A percentile compares a stretch with the other conserved stretches of the same genome.
Conservation (phyloP, 2,797 vertebrate genomes). For the Chrysocyon brachyurus region DNA sequence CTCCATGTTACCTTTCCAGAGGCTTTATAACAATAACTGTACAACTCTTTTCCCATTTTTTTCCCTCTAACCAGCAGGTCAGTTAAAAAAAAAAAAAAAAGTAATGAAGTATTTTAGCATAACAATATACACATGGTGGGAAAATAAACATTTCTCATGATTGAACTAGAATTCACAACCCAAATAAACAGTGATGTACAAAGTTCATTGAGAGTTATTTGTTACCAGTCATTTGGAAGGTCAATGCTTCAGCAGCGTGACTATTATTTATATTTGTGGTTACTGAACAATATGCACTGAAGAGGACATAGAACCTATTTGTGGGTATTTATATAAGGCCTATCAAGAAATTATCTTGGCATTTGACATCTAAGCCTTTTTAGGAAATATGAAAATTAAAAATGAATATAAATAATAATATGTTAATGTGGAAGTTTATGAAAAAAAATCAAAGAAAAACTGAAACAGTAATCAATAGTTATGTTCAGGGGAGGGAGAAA, state of each 20-base stretch:
- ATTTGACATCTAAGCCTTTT: not conserved
- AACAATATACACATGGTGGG: slow-evolving; percentile 22
- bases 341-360: slow-evolving; percentile 11
- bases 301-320: not conserved
- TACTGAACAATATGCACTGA: not conserved
- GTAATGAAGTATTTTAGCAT: slow-evolving; percentile 49
- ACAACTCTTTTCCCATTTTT: not conserved
- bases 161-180: slow-evolving; percentile 60
- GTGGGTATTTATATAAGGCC: not conserved
- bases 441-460: not conserved
- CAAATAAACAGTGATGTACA: slow-evolving; percentile 65
- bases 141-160: slow-evolving; percentile 76
- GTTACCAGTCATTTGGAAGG: slow-evolving; percentile 41
- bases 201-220: slow-evolving; percentile 71
- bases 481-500: not conserved
- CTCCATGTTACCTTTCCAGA: not conserved
- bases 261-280: not conserved
- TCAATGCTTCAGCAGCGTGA: not conserved
- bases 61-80: not conserved
- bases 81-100: not conserved
- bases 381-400: not conserved
- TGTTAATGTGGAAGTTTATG: not conserved
- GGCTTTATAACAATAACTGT: not conserved
- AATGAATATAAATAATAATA: not conserved
- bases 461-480: not conserved